These are phyloP conservation scores for Nansenia antarctica DNA, from an alignment of 2,113 vertebrate species.

Conservation along the genomic window DNA sequence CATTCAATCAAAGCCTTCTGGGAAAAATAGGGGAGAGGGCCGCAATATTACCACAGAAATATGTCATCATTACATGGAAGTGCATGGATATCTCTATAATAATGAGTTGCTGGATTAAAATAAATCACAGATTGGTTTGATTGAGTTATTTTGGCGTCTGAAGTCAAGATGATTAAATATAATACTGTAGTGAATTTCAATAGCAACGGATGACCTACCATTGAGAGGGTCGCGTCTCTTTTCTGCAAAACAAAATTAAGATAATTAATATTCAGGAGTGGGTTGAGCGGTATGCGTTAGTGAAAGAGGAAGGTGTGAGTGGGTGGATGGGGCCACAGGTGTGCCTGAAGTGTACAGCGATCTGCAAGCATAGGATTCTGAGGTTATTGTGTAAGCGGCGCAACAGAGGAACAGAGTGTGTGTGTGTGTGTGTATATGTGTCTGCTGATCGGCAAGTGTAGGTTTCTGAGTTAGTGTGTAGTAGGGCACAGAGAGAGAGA, in stretches of 20 bases:
- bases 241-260: constrained; percentile 77
- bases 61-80: too few species aligned
- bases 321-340: constrained; percentile 18
- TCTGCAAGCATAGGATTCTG: not conserved
- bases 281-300: constrained; percentile 32
- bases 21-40: too few species aligned
- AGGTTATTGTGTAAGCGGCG: not conserved
- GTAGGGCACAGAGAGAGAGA: not conserved
- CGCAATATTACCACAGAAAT: too few species aligned
- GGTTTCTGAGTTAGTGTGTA: not conserved
- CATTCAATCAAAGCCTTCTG: too few species aligned
- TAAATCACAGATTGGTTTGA: not conserved
- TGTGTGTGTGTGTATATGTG: not conserved
- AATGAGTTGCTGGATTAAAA: too few species aligned
- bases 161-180: not conserved
- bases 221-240: constrained; percentile 77
- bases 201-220: constrained; percentile 67
- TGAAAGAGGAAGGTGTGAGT: constrained; percentile 22
- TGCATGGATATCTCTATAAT: too few species aligned
- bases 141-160: not conserved
- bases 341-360: not conserved
- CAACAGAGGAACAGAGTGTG: too few species aligned
- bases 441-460: not conserved
- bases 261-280: constrained; percentile 47
- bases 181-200: constrained; percentile 5